Evolutionary conservation across 2,113 vertebrate species (phyloP).

Genomic region (Hydrochoerus hydrochaeris): DNA sequence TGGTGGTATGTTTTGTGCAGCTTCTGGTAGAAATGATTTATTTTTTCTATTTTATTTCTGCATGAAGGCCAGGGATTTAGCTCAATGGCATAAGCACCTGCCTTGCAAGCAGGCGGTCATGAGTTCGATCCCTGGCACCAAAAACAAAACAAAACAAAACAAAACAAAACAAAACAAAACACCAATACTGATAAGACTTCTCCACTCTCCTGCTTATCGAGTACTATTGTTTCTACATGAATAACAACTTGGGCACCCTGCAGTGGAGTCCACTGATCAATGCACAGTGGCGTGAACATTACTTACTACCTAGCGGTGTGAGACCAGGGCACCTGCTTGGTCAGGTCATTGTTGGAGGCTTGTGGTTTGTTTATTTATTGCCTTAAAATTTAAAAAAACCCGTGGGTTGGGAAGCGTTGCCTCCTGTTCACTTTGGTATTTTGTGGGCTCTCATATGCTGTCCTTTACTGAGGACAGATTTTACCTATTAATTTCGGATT

Average conservation of each 20-base stretch:
- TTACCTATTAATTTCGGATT: not conserved
- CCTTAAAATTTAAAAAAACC: not conserved
- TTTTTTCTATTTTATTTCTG: not conserved
- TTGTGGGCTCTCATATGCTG: not conserved
- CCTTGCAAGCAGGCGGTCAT: too few relatives aligned
- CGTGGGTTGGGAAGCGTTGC: not conserved
- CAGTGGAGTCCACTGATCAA: not conserved
- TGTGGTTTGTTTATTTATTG: not conserved
- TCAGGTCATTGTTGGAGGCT: not conserved
- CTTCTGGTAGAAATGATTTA: not conserved
- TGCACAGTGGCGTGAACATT: not conserved
- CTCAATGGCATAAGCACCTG: too few relatives aligned
- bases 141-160: too few relatives aligned
- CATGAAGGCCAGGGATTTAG: too few relatives aligned
- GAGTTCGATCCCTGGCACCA: too few relatives aligned
- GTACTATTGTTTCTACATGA: not conserved
- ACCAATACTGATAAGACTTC: too few relatives aligned
- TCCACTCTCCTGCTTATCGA: too few relatives aligned
- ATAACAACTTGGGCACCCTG: not conserved
- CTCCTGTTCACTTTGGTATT: not conserved
- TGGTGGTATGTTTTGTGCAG: not conserved
- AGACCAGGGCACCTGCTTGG: not conserved
- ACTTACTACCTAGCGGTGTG: not conserved
- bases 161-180: too few relatives aligned
- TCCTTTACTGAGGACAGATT: not conserved